Base-by-base conservation (phyloP, 2,113 vertebrate species). In the Oreochromis tanganicae region DNA sequence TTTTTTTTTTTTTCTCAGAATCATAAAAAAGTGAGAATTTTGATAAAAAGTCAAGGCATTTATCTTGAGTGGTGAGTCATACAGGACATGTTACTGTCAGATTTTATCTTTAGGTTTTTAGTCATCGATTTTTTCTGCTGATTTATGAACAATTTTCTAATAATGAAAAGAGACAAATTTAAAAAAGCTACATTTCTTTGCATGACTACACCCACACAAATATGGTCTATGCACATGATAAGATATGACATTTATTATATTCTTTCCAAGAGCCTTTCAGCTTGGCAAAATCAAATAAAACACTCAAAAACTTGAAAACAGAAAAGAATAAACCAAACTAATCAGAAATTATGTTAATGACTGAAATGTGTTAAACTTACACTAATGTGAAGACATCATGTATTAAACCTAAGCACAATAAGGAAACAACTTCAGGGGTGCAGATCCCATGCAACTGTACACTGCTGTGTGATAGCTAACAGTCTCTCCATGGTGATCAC, bases 401-500 rank as follows among this genome's bases (percentile, higher is more conserved):
- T 27, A 66, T 81, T 75, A 4, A 4, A 34, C 80, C 2, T 12
- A 34, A 63, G 2, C 5, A 59, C 38, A 10, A 46, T 68, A 17
- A 52, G 17, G 34, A 6, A 12, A 19, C n/a, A 29, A 29, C 12
- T 52, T 36, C 7, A 4, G 86, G 79, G 87, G 86, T 17, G 8
- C 83, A 83, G 85, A 82, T 85, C 88, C 84, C 71, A 61, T 82
- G 79, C 34, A 56, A 80, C 54, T 50, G 52, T 24, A 43, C 46
- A 8, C 27, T 32, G 7, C 56, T 84, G 63, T 27, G 73, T 80
- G 68, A 82, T 16, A 32, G 84, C 55, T 55, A 57, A 55, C 79
- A 59, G 50, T 52, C 52, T 90, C 92, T 86, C 87, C 81, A 92
- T 91, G 91, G 94, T 7, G 80, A 90, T 34, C 9, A 34, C 86